phyloP scores from a whole-genome alignment of 2,888 invertebrate genomes.

The Argyra leucocephala region DNA sequence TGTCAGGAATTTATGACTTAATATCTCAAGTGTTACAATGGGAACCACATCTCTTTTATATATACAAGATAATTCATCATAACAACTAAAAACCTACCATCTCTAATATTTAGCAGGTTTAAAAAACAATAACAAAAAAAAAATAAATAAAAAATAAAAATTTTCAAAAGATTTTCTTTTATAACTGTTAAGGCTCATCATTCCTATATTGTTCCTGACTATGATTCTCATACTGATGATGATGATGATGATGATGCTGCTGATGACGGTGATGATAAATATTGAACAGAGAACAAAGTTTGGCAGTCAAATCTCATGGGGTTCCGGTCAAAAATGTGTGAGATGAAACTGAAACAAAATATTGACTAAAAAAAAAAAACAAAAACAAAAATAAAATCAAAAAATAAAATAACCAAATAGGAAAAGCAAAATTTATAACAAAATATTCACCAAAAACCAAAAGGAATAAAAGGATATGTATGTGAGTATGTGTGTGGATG shows the following conservation, averaged over 20 bases:
- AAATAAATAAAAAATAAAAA: too few species aligned
- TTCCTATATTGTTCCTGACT: too few species aligned
- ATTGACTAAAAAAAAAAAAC: background rate
- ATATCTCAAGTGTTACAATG: conserved; percentile 3
- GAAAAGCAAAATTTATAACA: background rate
- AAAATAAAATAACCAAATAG: background rate
- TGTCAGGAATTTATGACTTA: background rate
- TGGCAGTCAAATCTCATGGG: conserved; percentile 1
- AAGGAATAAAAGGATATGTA: background rate
- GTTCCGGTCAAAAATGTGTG: background rate
- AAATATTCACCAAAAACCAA: background rate
- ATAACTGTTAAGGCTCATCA: too few species aligned
- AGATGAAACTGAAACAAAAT: background rate
- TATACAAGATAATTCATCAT: too few species aligned
- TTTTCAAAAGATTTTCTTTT: too few species aligned
- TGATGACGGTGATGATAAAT: background rate
- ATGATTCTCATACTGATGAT: too few species aligned
- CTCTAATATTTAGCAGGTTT: too few species aligned
- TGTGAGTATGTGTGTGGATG: background rate
- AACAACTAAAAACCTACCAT: too few species aligned
- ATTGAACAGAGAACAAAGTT: background rate
- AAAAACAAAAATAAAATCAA: background rate
- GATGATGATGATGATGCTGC: too few species aligned
- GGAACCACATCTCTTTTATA: background rate
- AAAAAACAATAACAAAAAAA: background rate